These are phyloP conservation scores for Myotis daubentonii DNA, from an alignment of 2,797 vertebrate species.

Conservation along the genomic window DNA sequence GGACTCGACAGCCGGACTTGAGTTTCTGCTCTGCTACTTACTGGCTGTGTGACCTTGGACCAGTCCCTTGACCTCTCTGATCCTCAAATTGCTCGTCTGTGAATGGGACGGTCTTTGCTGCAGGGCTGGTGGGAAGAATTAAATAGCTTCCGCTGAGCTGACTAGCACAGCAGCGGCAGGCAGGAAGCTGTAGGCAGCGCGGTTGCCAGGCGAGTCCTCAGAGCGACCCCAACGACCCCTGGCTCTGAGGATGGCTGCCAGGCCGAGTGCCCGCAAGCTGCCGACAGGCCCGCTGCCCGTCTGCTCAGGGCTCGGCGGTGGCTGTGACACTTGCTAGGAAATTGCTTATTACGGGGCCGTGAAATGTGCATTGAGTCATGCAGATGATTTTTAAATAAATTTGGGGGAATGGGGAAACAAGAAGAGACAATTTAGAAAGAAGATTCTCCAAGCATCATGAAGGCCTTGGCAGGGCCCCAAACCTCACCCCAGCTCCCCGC, in stretches of 20 bases:
- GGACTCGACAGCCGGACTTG: accelerated
- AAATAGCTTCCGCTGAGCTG: accelerated
- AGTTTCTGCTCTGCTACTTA: no score
- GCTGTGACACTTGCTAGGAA: conserved; percentile 38
- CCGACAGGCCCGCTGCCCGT: accelerated
- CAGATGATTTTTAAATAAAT: conserved; percentile 63
- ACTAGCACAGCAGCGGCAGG: accelerated
- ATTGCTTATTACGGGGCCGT: conserved; percentile 44
- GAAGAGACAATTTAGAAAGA: neutral
- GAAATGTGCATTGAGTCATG: conserved; percentile 29
- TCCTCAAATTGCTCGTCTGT: neutral
- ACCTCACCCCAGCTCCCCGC: conserved; percentile 16
- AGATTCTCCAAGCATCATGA: neutral
- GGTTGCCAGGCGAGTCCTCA: accelerated
- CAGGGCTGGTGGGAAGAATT: neutral
- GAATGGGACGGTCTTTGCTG: neutral
- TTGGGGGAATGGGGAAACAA: neutral
- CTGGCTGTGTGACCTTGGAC: neutral
- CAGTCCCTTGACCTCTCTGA: neutral
- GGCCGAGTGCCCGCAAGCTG: neutral
- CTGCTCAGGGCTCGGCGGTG: neutral
- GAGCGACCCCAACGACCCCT: accelerated
- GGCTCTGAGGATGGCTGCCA: accelerated
- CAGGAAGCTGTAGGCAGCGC: accelerated
- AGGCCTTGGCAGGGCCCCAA: conserved; percentile 45